Evolutionary conservation across 2,113 vertebrate genomes (phyloP).

Genomic region (Myiopsitta monachus): DNA sequence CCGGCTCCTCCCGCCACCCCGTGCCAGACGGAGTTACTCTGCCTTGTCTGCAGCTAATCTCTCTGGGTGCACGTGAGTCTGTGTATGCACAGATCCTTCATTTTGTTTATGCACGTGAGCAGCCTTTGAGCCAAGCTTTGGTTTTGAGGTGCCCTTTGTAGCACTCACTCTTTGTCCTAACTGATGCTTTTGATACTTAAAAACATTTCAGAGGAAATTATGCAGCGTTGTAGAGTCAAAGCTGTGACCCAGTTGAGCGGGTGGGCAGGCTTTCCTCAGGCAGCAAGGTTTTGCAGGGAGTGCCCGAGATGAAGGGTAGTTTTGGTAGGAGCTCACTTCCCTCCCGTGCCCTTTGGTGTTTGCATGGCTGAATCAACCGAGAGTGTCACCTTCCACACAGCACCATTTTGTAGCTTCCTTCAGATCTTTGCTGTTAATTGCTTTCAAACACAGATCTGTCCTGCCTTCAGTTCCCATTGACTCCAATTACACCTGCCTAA

Average conservation of each 20-base stretch:
- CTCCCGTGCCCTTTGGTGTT: fast-evolving
- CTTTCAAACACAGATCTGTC: not conserved
- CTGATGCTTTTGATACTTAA: not conserved
- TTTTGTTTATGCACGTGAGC: not conserved
- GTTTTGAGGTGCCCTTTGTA: not conserved
- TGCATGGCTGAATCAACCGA: not conserved
- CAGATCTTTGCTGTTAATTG: not conserved
- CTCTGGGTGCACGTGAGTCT: not conserved
- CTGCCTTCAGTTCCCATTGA: not conserved
- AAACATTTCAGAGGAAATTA: not conserved
- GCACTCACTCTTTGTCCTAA: not conserved
- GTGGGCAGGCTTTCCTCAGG: not conserved
- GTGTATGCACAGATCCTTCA: not conserved
- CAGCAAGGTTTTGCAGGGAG: not conserved
- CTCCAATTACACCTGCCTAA: not conserved
- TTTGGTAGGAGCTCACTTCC: not conserved
- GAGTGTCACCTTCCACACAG: not conserved
- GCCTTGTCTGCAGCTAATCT: not conserved
- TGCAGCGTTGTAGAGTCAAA: not conserved
- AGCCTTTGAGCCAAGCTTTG: not conserved
- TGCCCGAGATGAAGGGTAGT: not conserved
- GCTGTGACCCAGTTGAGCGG: not conserved
- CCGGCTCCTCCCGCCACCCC: not conserved
- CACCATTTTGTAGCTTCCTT: not conserved
- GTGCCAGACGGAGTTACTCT: not conserved